Conservation (phyloP, 1,140 invertebrate genomes). For the Hyphantria cunea region DNA sequence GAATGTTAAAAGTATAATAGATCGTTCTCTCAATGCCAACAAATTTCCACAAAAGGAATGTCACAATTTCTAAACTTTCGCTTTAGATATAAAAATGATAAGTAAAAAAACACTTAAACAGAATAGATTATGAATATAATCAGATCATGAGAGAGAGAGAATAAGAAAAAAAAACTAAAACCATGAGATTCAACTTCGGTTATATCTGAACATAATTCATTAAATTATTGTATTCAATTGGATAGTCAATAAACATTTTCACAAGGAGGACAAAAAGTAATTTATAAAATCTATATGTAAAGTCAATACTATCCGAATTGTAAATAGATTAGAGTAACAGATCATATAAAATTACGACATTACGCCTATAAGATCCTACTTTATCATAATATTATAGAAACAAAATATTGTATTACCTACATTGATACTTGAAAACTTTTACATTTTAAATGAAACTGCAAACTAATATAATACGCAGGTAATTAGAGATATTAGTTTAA, state of each 20-base stretch:
- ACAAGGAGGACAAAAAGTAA: neutral
- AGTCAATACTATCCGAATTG: neutral
- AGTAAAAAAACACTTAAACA: neutral
- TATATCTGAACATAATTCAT: constrained; percentile 20
- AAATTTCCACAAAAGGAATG: constrained; percentile 10
- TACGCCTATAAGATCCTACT: too few relatives aligned
- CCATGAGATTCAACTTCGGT: constrained; percentile 19
- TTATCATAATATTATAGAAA: neutral
- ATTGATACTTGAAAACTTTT: neutral
- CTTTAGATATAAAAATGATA: neutral
- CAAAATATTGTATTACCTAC: neutral
- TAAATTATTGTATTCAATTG: too few relatives aligned
- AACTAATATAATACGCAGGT: constrained; percentile 15
- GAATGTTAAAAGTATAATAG: constrained; percentile 45
- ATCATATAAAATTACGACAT: too few relatives aligned
- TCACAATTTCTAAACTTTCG: neutral
- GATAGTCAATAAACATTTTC: too few relatives aligned
- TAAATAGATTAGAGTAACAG: too few relatives aligned
- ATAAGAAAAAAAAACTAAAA: too few relatives aligned
- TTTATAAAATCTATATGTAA: neutral
- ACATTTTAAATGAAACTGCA: constrained; percentile 3
- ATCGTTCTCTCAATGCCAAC: constrained; percentile 6
- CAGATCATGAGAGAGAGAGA: too few relatives aligned
- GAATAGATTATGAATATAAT: neutral
- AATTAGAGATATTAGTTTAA: constrained; percentile 21